A percentile compares a stretch with the other conserved stretches of the same genome.
Conservation (phyloP, 2,797 vertebrate genomes). For the Sebastes minor region DNA sequence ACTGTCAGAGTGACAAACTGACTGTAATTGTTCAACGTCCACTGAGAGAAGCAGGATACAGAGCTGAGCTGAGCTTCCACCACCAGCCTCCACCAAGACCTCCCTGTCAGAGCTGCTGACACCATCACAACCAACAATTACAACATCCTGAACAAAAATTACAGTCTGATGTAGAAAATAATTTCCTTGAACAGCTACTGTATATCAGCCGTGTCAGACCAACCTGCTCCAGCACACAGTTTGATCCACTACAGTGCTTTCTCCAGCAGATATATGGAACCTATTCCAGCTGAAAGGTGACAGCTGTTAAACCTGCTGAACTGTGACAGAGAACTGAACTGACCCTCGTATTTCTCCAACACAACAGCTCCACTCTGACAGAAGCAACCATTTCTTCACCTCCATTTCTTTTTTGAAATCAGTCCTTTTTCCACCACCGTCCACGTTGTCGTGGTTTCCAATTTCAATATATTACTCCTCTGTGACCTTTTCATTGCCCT, state of each 20-base stretch:
- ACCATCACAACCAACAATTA: neutral
- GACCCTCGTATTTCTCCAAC: neutral
- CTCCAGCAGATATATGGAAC: neutral
- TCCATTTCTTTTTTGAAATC: neutral
- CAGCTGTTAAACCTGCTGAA: neutral
- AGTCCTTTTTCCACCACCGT: neutral
- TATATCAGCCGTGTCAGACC: neutral
- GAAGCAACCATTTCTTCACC: neutral
- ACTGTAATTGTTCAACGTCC: slow-evolving; percentile 30
- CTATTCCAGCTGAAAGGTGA: neutral
- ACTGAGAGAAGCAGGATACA: neutral
- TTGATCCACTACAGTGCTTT: neutral
- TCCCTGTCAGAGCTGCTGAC: neutral
- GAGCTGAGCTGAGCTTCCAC: neutral
- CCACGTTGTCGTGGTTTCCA: neutral
- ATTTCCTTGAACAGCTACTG: neutral
- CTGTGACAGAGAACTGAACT: neutral
- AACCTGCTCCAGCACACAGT: neutral
- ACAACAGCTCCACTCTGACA: neutral
- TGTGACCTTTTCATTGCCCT: too few relatives aligned
- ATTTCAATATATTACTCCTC: neutral
- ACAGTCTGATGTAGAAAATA: neutral
- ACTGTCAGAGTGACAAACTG: slow-evolving; percentile 42
- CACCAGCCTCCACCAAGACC: neutral
- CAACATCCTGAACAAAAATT: neutral